Percentiles rank a stretch among this genome's conserved stretches.
Conservation (phyloP, 2,797 vertebrate genomes). For the Otolemur crassicaudatus region DNA sequence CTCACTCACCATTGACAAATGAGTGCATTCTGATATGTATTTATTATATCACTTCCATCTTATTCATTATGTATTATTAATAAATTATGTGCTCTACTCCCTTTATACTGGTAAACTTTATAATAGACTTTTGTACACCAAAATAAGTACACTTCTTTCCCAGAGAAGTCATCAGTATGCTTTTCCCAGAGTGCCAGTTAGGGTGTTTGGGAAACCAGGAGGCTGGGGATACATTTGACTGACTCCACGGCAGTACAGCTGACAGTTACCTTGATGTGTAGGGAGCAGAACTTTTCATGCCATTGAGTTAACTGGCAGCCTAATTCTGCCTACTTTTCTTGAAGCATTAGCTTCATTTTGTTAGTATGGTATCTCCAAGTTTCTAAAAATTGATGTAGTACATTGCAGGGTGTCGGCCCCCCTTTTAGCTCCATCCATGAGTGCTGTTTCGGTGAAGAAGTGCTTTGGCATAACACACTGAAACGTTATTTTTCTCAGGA, state of each 20-base stretch:
- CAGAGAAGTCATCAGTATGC: neutral
- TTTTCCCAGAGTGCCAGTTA: neutral
- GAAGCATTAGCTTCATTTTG: neutral
- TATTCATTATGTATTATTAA: neutral
- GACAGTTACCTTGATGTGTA: neutral
- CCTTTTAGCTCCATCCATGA: neutral
- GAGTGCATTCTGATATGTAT: neutral
- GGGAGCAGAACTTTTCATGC: neutral
- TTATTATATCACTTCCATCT: neutral
- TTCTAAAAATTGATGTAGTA: neutral
- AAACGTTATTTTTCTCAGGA: neutral
- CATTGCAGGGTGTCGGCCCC: neutral
- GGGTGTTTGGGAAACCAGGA: neutral
- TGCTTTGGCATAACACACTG: neutral
- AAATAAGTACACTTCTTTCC: neutral
- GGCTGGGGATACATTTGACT: neutral
- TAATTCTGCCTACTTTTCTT: neutral
- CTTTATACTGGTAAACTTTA: slow-evolving; percentile 1
- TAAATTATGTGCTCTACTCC: neutral
- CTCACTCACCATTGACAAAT: neutral
- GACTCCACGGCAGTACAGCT: neutral
- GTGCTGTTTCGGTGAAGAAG: neutral
- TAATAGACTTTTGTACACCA: neutral
- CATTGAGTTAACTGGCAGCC: neutral
- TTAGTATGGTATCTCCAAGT: neutral